Evolutionary conservation across 2,797 vertebrate species (phyloP), one percentile per base, ranked within the genome.

Genomic region (Falco berigora): DNA sequence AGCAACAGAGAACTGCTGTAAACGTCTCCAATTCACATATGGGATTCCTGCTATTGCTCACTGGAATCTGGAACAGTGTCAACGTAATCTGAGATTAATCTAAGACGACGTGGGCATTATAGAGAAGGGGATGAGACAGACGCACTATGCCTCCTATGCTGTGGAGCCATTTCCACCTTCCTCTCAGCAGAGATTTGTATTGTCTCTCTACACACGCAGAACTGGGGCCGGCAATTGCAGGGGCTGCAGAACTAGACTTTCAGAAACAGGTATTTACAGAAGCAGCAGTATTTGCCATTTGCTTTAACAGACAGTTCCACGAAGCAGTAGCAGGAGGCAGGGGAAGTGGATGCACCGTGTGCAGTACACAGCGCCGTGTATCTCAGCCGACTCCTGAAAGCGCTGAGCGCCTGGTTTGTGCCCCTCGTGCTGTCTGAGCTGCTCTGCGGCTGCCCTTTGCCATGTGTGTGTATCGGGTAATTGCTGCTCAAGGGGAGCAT

Each of bases 71-170:
- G 36, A 36, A 28, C 4, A 16, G 61, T 1, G 13, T 12, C 14
- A 55, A 50, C 1, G 32, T 6, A 2, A 11, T 10, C 2, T 49
- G 63, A 49, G 59, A 24, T 25, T 12, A 28, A 17, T 5, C 42
- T 20, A 8, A 28, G 59, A 64, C 34, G 24, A 47, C 56, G 8
- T 0, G 10, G 46, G 55, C 44, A 14, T 14, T 12, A 0, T 0
- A 3, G 44, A 14, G 6, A 16, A 27, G n/a, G 55, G 75, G 53
- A 14, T 2, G 44, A 46, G 59, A 34, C 34, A 12, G 8, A 24
- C 1, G 10, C 10, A 0, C 42, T 1, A 14, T 2, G 46, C 56
- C 28, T 14, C 28, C 28, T 8, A 3, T 6, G 4, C 7, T 4
- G 28, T 1, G 8, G 36, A 11, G 42, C 72, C 8, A 1, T 5